Base-by-base conservation (phyloP, 2,888 invertebrate species). In the Tryphoninae sp. region DNA sequence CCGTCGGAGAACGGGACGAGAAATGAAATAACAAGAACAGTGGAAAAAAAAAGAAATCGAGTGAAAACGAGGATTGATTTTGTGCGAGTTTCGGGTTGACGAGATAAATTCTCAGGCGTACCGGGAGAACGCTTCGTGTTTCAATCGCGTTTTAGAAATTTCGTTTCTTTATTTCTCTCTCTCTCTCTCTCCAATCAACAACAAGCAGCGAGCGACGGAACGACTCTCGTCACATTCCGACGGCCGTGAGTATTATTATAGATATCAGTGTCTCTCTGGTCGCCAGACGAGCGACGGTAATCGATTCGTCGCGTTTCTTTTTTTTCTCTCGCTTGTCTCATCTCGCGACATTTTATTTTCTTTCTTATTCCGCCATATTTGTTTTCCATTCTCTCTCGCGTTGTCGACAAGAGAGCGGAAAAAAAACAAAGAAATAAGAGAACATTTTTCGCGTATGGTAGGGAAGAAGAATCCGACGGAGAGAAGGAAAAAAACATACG, bases 221-320 rank as follows among this genome's bases (percentile, higher is more conserved):
- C 16, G 74, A 22, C 74, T 40, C 23, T 45, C 22, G 62, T 74
- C 74, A 74, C 74, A 53, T 62, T 55, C 3, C 13, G 11, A 13
- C 23, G 26, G 26, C 33, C 40, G 79, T 80, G 74, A 80, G 79
- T 80, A 80, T 68, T 45, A 19, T 8, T 45, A 42, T 59, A 26
- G 13, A 42, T 42, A 55, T 74, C 40, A 13, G 62, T 73, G 33
- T 45, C 45, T 45, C 45, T 45, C 45, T 45, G 45, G 33, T 33
- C 33, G 33, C 33, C 33, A 33, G 6, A 33, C 33, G 33, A 33
- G 33, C 33, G 33, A 33, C 33, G 33, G 6, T 33, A 33, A 33
- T 33, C 33, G 33, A 33, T 51, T 16, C 51, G 51, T 51, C 51
- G 3, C 13, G n/a, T 51, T 51, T 51, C 13, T 51, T n/a, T 16